Evolutionary conservation across 2,888 invertebrate genomes (phyloP), one percentile per base, ranked within the genome.

Genomic region (Nephrocerus scutellatus): DNA sequence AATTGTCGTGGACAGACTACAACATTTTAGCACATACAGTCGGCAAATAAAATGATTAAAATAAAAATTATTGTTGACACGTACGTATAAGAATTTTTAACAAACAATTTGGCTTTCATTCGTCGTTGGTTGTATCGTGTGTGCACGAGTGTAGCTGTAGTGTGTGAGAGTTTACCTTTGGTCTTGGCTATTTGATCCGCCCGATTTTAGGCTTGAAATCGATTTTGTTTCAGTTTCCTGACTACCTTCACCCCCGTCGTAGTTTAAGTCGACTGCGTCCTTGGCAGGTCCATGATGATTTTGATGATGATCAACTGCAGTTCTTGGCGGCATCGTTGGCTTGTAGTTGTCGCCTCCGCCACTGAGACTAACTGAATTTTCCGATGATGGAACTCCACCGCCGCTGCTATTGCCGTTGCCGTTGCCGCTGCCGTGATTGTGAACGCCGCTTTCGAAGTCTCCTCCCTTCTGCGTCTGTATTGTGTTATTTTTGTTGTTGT

Each of bases 201-300:
- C 81, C 56, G 83, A 79, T 57, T 82, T 82, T 37, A 82, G 77
- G 66, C 84, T 85, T 66, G 87, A 85, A 48, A 86, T 85, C 51
- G 89, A 89, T 55, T 89, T 82, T 5, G 92, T 91, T 70, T 92
- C 91, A 44, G 90, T 86, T 68, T 92, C 91, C 47, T 90, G 84
- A 68, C 89, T 89, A 45, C 89, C 90, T 61, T 92, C 91, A 41
- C 89, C 87, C 59, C 91, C 90, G 55, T 89, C 43, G 43, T 30
- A 46, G 20, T 36, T 49, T 50, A 30, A 34, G 21, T 22, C 12
- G n/a, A n/a, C n/a, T n/a, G n/a, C n/a, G n/a, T n/a, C n/a, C n/a
- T 47, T 51, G 32, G 28, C 43, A 15, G 43, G 44, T 13, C 45
- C 47, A 6, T 37, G 29, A 30, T 38, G 18, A 31, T 41, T 40